These are phyloP conservation scores for Acanthochromis polyacanthus DNA, from an alignment of 2,113 vertebrate species.

Conservation along the genomic window DNA sequence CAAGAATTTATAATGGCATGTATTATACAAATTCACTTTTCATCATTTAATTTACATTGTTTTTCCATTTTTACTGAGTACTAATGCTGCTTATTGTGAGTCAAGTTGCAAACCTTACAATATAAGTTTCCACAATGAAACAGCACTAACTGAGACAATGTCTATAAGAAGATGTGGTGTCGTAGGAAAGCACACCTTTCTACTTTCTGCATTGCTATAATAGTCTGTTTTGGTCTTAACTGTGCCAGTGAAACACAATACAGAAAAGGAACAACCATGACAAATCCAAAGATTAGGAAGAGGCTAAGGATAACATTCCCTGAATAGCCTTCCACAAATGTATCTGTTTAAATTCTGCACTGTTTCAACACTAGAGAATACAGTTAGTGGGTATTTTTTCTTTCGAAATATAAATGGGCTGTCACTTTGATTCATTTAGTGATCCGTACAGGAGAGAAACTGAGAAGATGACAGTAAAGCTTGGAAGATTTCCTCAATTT, in stretches of 20 bases:
- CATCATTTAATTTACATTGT: too few relatives aligned
- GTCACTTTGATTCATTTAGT: neutral
- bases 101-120: too few relatives aligned
- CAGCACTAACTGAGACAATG: neutral
- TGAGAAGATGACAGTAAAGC: neutral
- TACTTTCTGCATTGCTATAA: neutral
- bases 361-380: neutral
- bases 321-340: neutral
- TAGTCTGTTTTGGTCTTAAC: neutral
- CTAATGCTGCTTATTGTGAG: too few relatives aligned
- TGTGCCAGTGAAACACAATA: slow-evolving; percentile 1
- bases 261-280: slow-evolving; percentile 5
- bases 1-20: too few relatives aligned
- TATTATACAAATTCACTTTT: too few relatives aligned
- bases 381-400: too few relatives aligned
- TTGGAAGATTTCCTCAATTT: too few relatives aligned
- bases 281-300: neutral
- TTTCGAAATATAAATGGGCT: too few relatives aligned
- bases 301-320: neutral
- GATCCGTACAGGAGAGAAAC: neutral
- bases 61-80: too few relatives aligned
- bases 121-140: neutral
- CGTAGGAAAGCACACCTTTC: neutral
- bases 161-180: too few relatives aligned
- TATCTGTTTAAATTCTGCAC: neutral